Evolutionary conservation across 2,797 vertebrate genomes (phyloP), one percentile per base, ranked within the genome.

Genomic region (Chromis chromis): DNA sequence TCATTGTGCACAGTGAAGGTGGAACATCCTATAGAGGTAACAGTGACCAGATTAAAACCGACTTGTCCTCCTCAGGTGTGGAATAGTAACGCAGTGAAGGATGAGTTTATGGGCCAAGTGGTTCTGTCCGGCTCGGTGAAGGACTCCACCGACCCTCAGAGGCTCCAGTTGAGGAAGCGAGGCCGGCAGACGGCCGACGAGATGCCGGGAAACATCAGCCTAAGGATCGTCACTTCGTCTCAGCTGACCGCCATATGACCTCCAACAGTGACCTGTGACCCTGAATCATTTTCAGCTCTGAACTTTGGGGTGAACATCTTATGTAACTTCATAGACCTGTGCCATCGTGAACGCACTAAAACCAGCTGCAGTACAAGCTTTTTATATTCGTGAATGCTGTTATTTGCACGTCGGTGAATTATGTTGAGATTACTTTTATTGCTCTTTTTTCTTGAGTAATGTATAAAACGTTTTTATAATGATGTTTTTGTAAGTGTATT

Each of bases 21-120:
- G 1, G 19, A 21, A 49, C 46, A 49, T n/a, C 46, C 46, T 4
- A 10, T 8, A n/a, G 44, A 49, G n/a, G n/a, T 21, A 49, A 21
- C n/a, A 4, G 4, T 21, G 46, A 49, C 46, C 46, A 10, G 21
- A 24, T 48, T 50, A 14, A 50, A 8, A 19, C 19, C 48, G 25
- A 12, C 40, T 46, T 52, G 4, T 74, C 21, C 25, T 63, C 55
- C 24, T 70, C 83, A 99, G 98, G 93, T 99, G n/a, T 99, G 98
- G 97, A 95, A 96, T 93, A 96, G 94, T 74, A 94, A 91, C 0
- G 50, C 93, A 1, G 88, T 96, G 31, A 91, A 95, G 24, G 96
- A 97, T 79, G 92, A 91, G 79, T 95, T 99, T 59, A 90, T 99
- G 82, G 98, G 98, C 44, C 95, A 98, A 79, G 95, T 96, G 28